These are phyloP conservation scores for Ceriagrion tenellum DNA, from an alignment of 2,888 invertebrate genomes.

Conservation along the genomic window DNA sequence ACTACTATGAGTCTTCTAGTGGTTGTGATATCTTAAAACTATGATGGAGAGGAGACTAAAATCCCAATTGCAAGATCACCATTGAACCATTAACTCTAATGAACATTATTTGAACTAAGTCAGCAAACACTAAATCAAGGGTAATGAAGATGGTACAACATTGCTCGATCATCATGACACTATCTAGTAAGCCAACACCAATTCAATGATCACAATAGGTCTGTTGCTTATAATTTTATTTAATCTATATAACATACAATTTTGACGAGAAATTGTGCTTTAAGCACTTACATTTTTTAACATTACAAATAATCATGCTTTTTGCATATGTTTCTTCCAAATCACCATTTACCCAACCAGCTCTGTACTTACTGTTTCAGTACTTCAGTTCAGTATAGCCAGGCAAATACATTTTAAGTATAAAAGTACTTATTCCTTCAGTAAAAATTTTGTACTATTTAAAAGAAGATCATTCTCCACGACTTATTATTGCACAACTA, in stretches of 20 bases:
- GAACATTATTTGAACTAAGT: too few relatives aligned
- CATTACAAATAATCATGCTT: conserved; percentile 54
- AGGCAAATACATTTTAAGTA: conserved; percentile 60
- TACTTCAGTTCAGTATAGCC: conserved; percentile 43
- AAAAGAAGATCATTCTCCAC: conserved; percentile 65
- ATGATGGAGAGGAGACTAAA: too few relatives aligned
- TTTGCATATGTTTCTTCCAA: conserved; percentile 41
- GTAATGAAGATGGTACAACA: too few relatives aligned
- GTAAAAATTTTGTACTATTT: conserved; percentile 67
- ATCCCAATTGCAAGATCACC: too few relatives aligned
- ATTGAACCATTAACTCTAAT: too few relatives aligned
- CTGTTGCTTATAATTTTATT: conserved; percentile 60
- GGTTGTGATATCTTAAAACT: too few relatives aligned
- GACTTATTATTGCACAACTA: conserved; percentile 65
- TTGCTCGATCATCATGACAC: neutral
- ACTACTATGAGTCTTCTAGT: too few relatives aligned
- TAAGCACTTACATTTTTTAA: conserved; percentile 59
- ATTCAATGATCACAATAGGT: neutral
- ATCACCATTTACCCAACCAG: conserved; percentile 61
- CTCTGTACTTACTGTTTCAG: conserved; percentile 38
- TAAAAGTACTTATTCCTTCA: conserved; percentile 66
- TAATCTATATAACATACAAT: conserved; percentile 61
- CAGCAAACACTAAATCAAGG: too few relatives aligned
- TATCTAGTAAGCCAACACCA: neutral
- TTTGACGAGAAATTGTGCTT: conserved; percentile 62